These are phyloP conservation scores for Sinosuthora webbiana DNA, from an alignment of 2,113 vertebrate species.

Conservation along the genomic window DNA sequence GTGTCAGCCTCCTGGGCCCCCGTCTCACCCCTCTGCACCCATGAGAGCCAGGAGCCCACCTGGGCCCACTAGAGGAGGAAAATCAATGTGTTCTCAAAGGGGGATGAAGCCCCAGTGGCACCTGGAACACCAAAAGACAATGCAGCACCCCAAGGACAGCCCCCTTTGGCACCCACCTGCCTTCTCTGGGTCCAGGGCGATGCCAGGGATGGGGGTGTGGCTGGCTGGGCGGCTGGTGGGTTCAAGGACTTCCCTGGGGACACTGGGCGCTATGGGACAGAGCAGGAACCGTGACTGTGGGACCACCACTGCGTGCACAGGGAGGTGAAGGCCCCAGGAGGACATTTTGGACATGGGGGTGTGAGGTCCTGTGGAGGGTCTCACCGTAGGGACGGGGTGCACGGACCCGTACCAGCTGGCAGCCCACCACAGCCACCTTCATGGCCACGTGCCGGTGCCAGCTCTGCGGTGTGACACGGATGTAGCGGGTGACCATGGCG, in stretches of 20 bases:
- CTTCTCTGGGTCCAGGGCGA: not conserved
- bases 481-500: constrained; percentile 73
- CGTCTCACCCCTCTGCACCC: not conserved
- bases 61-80: not conserved
- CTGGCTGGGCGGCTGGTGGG: not conserved
- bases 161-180: not conserved
- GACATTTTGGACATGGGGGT: accelerated
- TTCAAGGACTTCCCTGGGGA: not conserved
- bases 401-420: constrained; percentile 5
- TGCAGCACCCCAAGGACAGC: not conserved
- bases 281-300: accelerated
- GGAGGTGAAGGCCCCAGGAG: not conserved
- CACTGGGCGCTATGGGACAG: not conserved
- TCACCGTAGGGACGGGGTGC: not conserved
- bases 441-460: constrained; percentile 72
- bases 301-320: accelerated
- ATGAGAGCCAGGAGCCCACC: not conserved
- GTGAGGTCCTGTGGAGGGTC: not conserved
- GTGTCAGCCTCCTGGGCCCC: not conserved
- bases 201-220: not conserved
- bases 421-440: constrained; percentile 79
- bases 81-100: not conserved
- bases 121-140: not conserved
- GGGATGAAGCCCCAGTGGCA: not conserved
- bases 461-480: constrained; percentile 73